phyloP scores from a whole-genome alignment of 1,140 invertebrate species.

The Drosophila yakuba region DNA sequence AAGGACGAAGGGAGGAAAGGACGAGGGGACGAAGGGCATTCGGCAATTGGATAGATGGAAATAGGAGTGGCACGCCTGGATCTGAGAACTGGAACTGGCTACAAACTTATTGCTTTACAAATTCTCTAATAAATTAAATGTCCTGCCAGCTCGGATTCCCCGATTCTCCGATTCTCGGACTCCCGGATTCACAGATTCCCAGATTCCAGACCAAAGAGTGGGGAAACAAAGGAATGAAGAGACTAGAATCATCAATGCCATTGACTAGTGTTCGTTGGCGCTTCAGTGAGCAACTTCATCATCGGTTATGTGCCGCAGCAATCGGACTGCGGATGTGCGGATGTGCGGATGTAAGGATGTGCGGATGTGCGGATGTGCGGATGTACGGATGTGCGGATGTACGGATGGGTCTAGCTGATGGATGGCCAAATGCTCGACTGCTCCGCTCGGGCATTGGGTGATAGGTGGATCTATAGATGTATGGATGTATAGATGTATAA shows the following conservation, averaged over 20 bases:
- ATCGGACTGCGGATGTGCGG: not conserved
- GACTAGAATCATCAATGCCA: slow-evolving; percentile 44
- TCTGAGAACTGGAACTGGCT: slow-evolving; percentile 22
- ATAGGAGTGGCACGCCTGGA: not conserved
- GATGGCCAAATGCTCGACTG: slow-evolving; percentile 48
- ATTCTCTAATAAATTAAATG: slow-evolving; percentile 83
- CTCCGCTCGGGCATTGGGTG: slow-evolving; percentile 33
- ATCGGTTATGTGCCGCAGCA: slow-evolving; percentile 52
- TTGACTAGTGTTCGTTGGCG: slow-evolving; percentile 16
- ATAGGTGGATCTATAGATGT: not conserved
- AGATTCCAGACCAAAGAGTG: slow-evolving; percentile 13
- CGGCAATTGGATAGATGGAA: slow-evolving; percentile 11
- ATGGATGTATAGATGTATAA: not conserved
- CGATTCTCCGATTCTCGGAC: no score
- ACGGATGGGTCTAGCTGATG: no score
- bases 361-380: not conserved
- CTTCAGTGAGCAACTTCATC: slow-evolving; percentile 67
- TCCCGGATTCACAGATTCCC: no score
- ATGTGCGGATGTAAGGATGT: not conserved
- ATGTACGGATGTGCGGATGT: no score
- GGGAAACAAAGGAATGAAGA: not conserved
- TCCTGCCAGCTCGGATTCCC: slow-evolving; percentile 40
- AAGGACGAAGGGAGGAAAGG: no score
- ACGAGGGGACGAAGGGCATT: not conserved
- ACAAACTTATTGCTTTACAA: slow-evolving; percentile 79